Conservation (phyloP, 2,797 vertebrate species). For the Megaceryle alcyon region DNA sequence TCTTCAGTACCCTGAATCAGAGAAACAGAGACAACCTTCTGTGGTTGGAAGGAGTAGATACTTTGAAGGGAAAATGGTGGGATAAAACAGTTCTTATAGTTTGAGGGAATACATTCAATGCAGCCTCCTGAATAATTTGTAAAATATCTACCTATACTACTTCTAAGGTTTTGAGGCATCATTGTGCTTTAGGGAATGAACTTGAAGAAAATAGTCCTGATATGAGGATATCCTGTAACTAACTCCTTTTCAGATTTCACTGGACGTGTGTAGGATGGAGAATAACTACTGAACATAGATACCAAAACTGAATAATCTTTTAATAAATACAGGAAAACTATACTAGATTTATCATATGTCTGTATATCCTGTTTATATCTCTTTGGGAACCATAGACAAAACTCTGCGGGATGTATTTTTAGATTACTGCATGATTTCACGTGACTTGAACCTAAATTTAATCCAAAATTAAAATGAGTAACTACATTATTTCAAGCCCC, state of each 20-base stretch:
- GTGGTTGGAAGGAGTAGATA: background rate
- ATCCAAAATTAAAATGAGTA: conserved; percentile 34
- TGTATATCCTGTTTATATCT: background rate
- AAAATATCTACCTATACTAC: background rate
- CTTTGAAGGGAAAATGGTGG: background rate
- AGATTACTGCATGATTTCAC: conserved; percentile 44
- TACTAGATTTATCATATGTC: background rate
- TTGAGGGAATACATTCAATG: background rate
- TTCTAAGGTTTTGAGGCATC: background rate
- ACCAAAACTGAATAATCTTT: background rate
- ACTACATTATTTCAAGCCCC: background rate
- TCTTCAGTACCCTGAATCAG: background rate
- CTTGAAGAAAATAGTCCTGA: background rate
- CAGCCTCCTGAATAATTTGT: background rate
- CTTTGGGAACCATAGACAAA: background rate
- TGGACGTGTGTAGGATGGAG: background rate
- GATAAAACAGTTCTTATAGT: background rate
- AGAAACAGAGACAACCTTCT: background rate
- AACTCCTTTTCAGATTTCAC: background rate
- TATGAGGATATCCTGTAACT: background rate
- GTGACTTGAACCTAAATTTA: conserved; percentile 41
- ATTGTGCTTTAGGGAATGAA: background rate
- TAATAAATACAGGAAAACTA: background rate
- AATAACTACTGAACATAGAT: background rate
- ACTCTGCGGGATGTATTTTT: conserved; percentile 28